Base-by-base conservation (phyloP, 2,888 invertebrate genomes). In the Nomada goodeniana region DNA sequence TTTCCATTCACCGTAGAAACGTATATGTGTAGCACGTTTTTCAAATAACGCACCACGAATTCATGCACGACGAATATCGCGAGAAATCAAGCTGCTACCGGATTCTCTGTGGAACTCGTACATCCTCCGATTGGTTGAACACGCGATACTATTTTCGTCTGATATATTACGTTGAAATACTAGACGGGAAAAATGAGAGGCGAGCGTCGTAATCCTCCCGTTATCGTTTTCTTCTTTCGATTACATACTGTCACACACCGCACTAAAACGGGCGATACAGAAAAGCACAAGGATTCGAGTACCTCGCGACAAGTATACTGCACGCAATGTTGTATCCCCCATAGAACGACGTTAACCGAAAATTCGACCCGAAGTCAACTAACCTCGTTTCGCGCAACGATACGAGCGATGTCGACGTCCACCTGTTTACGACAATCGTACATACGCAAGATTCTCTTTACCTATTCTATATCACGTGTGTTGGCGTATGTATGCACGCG, bases 301-400 rank as follows among this genome's bases (percentile, higher is more conserved):
- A 23, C 23, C n/a, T 53, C 13, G 3, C 29, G 18, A 29, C 59
- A 52, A 75, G 70, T 53, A 55, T 18, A 36, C 23, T 13, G 53
- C 64, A 50, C 26, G 53, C 59, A n/a, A 64, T 77, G 75, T 84
- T 57, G 10, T 26, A 13, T 76, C 70, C 59, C 71, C 75, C 75
- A 69, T 63, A 23, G 42, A 20, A 29, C 67, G 72, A 68, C 79
- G 76, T 80, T 55, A 60, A 50, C 76, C 81, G 80, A 86, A 86
- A 47, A 84, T 86, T 82, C 76, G 70, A 80, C 76, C 80, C 68
- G 59, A 63, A 73, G 68, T 44, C 72, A 50, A 82, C 86, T 86
- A 86, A 86, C 83, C 85, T 86, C 80, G 84, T 82, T 84, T 70
- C 64, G 29, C 36, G 64, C 23, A 59, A 23, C 20, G 55, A 72